A percentile compares a stretch with the other conserved stretches of the same genome.
These are phyloP conservation scores for Polydrusus pterygomalis DNA, from an alignment of 2,888 invertebrate genomes.

Conservation along the genomic window DNA sequence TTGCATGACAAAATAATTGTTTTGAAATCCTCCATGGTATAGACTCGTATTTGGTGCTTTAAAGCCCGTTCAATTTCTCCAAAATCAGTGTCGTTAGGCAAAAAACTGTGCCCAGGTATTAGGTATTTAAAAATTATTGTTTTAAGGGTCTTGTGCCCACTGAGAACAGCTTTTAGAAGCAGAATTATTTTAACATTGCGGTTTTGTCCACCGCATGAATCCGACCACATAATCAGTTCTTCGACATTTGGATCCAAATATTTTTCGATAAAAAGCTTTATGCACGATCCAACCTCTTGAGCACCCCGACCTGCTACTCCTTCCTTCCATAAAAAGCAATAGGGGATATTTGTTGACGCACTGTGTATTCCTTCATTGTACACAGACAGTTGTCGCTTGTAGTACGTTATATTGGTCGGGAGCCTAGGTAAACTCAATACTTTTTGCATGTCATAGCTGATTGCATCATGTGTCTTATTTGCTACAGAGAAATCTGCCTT, in stretches of 20 bases:
- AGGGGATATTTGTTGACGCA: constrained; percentile 4
- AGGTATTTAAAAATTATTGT: constrained; percentile 18
- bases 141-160: constrained; percentile 14
- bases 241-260: too few relatives aligned
- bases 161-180: constrained; percentile 14
- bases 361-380: constrained; percentile 14
- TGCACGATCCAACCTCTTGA: too few relatives aligned
- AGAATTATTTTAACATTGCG: constrained; percentile 11
- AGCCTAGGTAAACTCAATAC: constrained; percentile 16
- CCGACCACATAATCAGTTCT: too few relatives aligned
- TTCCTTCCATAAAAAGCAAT: too few relatives aligned
- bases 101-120: constrained; percentile 14
- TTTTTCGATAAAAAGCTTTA: too few relatives aligned
- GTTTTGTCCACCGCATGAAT: too few relatives aligned
- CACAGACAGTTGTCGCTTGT: constrained; percentile 20
- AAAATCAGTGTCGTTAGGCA: constrained; percentile 19
- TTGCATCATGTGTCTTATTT: neutral
- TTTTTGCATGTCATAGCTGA: constrained; percentile 6
- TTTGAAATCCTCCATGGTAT: constrained; percentile 25
- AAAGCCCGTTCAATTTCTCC: constrained; percentile 29
- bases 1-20: too few relatives aligned
- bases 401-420: constrained; percentile 18
- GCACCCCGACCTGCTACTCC: too few relatives aligned
- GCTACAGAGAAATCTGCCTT: constrained; percentile 18
- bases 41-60: constrained; percentile 23